phyloP scores from a whole-genome alignment of 2,797 vertebrate species.

The Serranus cabrilla region DNA sequence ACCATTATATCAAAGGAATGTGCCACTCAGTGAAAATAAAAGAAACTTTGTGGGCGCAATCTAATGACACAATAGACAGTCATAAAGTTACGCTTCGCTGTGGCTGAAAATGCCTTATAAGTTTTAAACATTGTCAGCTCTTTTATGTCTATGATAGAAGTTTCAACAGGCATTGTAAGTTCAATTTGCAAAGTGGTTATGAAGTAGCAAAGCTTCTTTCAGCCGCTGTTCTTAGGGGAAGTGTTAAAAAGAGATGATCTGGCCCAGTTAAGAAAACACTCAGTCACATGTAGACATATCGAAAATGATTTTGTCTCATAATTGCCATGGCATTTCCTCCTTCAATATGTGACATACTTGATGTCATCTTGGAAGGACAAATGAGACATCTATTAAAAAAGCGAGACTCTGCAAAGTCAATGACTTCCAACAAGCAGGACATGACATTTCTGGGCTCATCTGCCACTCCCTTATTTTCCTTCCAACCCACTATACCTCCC shows the following conservation, averaged over 20 bases:
- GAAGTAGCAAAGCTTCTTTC: constrained; percentile 18
- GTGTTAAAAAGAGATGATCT: constrained; percentile 2
- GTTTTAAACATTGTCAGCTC: constrained; percentile 4
- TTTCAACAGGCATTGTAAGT: constrained; percentile 15
- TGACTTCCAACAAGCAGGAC: constrained; percentile 43
- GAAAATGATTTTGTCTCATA: constrained; percentile 16
- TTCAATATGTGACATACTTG: not conserved
- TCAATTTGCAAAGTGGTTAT: constrained; percentile 4
- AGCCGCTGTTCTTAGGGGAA: constrained; percentile 14
- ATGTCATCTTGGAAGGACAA: constrained; percentile 37
- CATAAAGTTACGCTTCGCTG: not conserved
- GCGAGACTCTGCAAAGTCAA: constrained; percentile 9
- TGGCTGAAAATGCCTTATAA: constrained; percentile 7
- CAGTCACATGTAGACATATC: constrained; percentile 6
- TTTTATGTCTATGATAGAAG: constrained; percentile 4
- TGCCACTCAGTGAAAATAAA: not conserved
- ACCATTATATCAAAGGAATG: constrained; percentile 10
- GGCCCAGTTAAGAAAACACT: constrained; percentile 16
- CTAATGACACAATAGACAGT: constrained; percentile 9
- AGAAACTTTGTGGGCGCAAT: not conserved
- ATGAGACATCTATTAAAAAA: constrained; percentile 6
- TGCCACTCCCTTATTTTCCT: constrained; percentile 12
- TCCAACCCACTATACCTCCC: constrained; percentile 18
- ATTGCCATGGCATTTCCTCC: constrained; percentile 7
- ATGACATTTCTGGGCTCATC: constrained; percentile 31